phyloP scores from a whole-genome alignment of 2,888 invertebrate species.

The Esperia sulphurella region DNA sequence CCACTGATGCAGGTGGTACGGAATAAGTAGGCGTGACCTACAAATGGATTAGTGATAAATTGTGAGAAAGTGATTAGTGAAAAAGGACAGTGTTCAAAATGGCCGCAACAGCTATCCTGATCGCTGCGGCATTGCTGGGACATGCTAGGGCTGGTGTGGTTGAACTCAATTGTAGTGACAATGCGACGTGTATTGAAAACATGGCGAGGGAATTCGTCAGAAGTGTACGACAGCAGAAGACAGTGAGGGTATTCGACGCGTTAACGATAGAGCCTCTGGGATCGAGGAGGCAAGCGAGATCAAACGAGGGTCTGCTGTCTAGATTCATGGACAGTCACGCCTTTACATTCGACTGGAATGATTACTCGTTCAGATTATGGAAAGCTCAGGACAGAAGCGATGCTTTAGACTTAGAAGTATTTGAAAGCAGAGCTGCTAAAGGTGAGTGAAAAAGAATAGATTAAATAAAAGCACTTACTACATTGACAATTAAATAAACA shows the following conservation, averaged over 20 bases:
- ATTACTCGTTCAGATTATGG: conserved; percentile 72
- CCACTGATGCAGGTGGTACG: conserved; percentile 64
- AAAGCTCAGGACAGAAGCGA: conserved; percentile 67
- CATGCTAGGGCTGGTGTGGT: conserved; percentile 47
- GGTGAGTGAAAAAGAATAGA: conserved; percentile 35
- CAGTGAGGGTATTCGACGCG: conserved; percentile 74
- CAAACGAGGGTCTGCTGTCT: conserved; percentile 52
- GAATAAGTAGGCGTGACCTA: conserved; percentile 51
- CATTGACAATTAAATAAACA: background rate
- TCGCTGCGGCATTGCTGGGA: conserved; percentile 53
- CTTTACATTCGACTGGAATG: conserved; percentile 75
- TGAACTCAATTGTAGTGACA: conserved; percentile 78
- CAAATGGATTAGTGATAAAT: conserved; percentile 71
- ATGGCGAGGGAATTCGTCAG: conserved; percentile 71
- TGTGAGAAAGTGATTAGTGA: conserved; percentile 42
- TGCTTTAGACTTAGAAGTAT: conserved; percentile 68
- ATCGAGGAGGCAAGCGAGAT: conserved; percentile 54
- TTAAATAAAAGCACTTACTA: background rate
- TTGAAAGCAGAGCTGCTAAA: conserved; percentile 65
- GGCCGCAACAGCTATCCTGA: conserved; percentile 57
- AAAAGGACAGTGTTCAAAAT: conserved; percentile 49
- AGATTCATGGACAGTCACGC: conserved; percentile 73
- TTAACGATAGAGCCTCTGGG: conserved; percentile 76
- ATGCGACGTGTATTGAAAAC: conserved; percentile 79
- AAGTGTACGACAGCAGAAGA: conserved; percentile 72